Evolutionary conservation across 2,797 vertebrate species (phyloP).

Genomic region (Takifugu rubripes): DNA sequence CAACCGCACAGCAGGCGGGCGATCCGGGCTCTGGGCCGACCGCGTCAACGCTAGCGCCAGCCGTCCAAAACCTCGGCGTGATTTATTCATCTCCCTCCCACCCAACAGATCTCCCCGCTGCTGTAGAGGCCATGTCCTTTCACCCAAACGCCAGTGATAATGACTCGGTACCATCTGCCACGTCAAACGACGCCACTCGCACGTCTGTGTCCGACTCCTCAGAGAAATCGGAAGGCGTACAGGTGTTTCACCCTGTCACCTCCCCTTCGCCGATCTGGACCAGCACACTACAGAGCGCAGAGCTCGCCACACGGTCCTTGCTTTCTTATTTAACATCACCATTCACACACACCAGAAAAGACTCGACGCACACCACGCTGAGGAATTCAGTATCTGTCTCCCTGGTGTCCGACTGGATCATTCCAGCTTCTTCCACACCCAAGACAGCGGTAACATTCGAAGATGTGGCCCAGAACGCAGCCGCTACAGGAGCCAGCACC

Average conservation of each 20-base stretch:
- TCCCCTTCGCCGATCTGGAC: conserved; percentile 19
- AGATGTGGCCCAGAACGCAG: conserved; percentile 8
- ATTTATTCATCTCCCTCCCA: conserved; percentile 19
- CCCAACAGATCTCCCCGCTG: conserved; percentile 9
- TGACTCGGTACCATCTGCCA: conserved; percentile 10
- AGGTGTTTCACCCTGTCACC: neutral
- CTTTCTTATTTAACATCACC: neutral
- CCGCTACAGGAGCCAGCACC: neutral
- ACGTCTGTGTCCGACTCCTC: neutral
- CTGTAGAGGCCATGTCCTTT: conserved; percentile 10
- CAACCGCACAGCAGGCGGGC: conserved; percentile 2
- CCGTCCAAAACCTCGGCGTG: conserved; percentile 1
- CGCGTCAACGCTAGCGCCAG: conserved; percentile 1
- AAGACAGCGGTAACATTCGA: neutral
- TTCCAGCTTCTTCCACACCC: conserved; percentile 4
- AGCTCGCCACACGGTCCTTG: conserved; percentile 9
- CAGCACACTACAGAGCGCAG: conserved; percentile 13
- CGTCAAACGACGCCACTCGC: conserved; percentile 9
- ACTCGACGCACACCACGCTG: conserved; percentile 7
- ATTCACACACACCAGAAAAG: neutral
- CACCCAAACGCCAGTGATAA: conserved; percentile 14
- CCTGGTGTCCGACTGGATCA: neutral
- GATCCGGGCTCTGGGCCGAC: conserved; percentile 16
- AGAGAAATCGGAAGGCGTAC: conserved; percentile 1
- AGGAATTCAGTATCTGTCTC: neutral